Percentiles rank a stretch among this genome's conserved stretches.
Evolutionary conservation across 1,140 invertebrate genomes (phyloP).

Genomic region (Drosophila asahinai): DNA sequence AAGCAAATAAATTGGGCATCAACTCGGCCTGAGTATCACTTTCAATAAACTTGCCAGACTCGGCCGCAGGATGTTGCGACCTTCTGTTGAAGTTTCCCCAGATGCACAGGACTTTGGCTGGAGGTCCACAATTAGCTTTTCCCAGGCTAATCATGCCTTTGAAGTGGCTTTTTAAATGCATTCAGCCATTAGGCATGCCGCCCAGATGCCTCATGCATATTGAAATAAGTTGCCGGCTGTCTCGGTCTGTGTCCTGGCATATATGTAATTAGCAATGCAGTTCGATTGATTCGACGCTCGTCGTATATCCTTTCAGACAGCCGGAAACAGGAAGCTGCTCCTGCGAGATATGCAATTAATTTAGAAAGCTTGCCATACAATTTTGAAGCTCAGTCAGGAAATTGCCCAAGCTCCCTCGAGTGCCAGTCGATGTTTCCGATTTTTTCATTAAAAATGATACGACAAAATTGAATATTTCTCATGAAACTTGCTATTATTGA

Average conservation of each 20-base stretch:
- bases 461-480: neutral
- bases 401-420: conserved; percentile 8
- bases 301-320: conserved; percentile 30
- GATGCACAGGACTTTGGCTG: neutral
- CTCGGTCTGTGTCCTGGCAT: conserved; percentile 29
- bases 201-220: conserved; percentile 34
- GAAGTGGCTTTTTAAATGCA: conserved; percentile 43
- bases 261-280: conserved; percentile 42
- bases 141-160: conserved; percentile 41
- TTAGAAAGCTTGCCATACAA: conserved; percentile 7
- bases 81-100: conserved; percentile 4
- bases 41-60: conserved; percentile 36
- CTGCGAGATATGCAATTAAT: conserved; percentile 28
- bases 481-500: neutral
- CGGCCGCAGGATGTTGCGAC: neutral
- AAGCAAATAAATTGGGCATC: conserved; percentile 35
- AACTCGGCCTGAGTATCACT: conserved; percentile 14
- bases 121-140: conserved; percentile 21
- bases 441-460: neutral
- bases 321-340: conserved; percentile 41
- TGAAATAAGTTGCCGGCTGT: conserved; percentile 16
- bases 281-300: conserved; percentile 14
- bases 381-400: conserved; percentile 25
- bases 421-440: too few species aligned
- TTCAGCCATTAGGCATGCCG: conserved; percentile 22